Evolutionary conservation across 2,888 invertebrate genomes (phyloP), one percentile per base, ranked within the genome.

Genomic region (Meghimatium bilineatum): DNA sequence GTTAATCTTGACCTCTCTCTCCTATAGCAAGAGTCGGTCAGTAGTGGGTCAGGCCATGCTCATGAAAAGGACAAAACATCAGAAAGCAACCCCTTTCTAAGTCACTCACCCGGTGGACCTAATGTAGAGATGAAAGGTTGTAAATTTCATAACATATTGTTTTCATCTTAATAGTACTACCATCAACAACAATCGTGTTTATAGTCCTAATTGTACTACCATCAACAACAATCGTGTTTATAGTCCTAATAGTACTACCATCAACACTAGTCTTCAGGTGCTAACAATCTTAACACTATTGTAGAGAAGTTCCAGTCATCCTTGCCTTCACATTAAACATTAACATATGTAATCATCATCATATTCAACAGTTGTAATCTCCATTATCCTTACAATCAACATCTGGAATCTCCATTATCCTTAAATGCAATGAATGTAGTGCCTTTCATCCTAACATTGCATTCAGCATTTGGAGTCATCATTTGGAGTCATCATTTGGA

Each of bases 81-180:
- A 84, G 92, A 90, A n/a, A 97, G 97, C 95, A 97, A 98, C 95
- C 97, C 97, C 91, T 98, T 97, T 95, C 96, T 97, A 93, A 97
- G 97, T 94, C 96, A 92, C 96, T 94, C 96, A 95, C 91, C 97
- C 96, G 95, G 96, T 96, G 93, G 97, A 96, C 96, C 97, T 88
- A 96, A 97, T 90, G 97, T 98, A 83, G 98, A 98, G 94, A 97
- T 98, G 96, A 97, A 97, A 96, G 97, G 97, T 97, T 94, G 91
- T 10, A 14, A 32, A 1, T 32, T 32, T 66, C 29, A 29, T 32
- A 29, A 23, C 12, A 8, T 8, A 44, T 8, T 44, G 44, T 29
- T 20, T 1, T 20, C 66, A 66, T 66, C 66, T 8, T 66, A 29
- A 32, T 32, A 66, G 6, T 29, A 14, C 32, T 32, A 66, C 17